phyloP scores from a whole-genome alignment of 2,797 vertebrate species.

The Sebastes steindachneri region DNA sequence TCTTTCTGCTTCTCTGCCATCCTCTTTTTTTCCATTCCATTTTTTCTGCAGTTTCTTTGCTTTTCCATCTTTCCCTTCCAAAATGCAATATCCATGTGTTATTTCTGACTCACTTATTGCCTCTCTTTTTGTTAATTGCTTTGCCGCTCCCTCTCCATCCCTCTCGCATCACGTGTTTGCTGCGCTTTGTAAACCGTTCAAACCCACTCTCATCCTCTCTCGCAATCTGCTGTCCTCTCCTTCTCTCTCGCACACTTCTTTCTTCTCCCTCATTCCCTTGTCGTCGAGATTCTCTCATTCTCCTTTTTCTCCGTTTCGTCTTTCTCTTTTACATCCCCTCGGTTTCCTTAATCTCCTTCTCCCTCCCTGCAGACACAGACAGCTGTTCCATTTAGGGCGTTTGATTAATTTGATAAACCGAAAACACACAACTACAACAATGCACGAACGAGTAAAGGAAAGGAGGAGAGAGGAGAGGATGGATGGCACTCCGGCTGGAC shows the following conservation, averaged over 20 bases:
- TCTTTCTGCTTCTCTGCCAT: not conserved
- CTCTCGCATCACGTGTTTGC: not conserved
- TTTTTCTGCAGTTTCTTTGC: not conserved
- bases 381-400: slow-evolving; percentile 38
- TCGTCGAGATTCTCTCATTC: not conserved
- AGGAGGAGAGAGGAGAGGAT: not conserved
- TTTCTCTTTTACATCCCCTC: not conserved
- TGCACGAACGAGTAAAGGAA: not conserved
- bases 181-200: slow-evolving; percentile 12
- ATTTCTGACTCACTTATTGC: slow-evolving; percentile 17
- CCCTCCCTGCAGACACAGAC: slow-evolving; percentile 19
- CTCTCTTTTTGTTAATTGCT: slow-evolving; percentile 40
- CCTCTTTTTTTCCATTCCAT: not conserved
- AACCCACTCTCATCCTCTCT: slow-evolving; percentile 10
- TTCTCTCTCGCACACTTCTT: not conserved
- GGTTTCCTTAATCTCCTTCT: slow-evolving; percentile 6
- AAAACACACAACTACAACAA: slow-evolving; percentile 1
- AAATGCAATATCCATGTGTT: slow-evolving; percentile 33
- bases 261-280: not conserved
- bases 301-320: not conserved
- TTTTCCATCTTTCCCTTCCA: not conserved
- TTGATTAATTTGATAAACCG: slow-evolving; percentile 33
- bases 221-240: not conserved
- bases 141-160: slow-evolving; percentile 3
- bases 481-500: slow-evolving; percentile 22